phyloP scores from a whole-genome alignment of 2,113 vertebrate species.

The Dermatemys mawii region DNA sequence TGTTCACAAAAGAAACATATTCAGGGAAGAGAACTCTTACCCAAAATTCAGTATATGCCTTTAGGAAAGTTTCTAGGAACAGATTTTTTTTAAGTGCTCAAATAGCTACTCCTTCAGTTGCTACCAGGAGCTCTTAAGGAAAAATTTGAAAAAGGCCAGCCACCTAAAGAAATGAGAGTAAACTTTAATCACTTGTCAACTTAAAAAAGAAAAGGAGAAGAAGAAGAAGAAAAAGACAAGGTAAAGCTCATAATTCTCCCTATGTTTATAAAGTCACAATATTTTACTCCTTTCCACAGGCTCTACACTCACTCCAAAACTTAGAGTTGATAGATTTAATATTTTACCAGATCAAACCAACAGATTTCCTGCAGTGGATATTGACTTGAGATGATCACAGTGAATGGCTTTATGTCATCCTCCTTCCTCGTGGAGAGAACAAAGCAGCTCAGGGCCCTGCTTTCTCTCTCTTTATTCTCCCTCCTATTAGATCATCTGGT shows the following conservation, averaged over 20 bases:
- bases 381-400: background rate
- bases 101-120: rapidly evolving
- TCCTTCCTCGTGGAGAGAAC: background rate
- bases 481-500: background rate
- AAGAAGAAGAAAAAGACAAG: background rate
- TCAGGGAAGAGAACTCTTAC: background rate
- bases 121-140: rapidly evolving
- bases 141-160: background rate
- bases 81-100: background rate
- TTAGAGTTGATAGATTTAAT: background rate
- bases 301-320: background rate
- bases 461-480: background rate
- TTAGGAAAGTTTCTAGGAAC: too few relatives aligned
- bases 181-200: background rate
- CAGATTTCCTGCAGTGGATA: background rate
- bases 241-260: background rate
- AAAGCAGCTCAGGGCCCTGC: background rate
- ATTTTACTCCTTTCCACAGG: background rate
- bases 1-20: background rate
- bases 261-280: background rate
- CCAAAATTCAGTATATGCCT: too few relatives aligned
- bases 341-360: background rate
- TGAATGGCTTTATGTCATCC: background rate
- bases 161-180: background rate
- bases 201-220: too few relatives aligned